Percentiles rank a stretch among this genome's conserved stretches.
These are phyloP conservation scores for Drosophila melanica DNA, from an alignment of 1,140 invertebrate genomes.

Conservation along the genomic window DNA sequence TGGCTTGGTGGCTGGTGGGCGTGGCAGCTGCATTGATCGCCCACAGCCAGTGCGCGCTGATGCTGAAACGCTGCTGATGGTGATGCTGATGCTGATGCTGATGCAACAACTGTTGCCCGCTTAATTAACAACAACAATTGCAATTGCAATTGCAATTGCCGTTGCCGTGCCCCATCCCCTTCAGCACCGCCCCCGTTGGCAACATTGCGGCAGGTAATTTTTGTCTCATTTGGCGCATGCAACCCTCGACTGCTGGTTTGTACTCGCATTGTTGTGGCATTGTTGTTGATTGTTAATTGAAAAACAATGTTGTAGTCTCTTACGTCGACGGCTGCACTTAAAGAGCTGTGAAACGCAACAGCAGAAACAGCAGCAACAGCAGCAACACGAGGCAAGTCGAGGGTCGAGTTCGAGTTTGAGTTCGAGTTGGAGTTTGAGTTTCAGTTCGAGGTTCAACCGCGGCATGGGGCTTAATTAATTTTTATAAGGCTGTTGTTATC, in stretches of 20 bases:
- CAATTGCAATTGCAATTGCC: constrained; percentile 57
- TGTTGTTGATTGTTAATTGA: constrained; percentile 82
- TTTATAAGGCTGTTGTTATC: constrained; percentile 71
- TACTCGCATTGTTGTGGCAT: constrained; percentile 56
- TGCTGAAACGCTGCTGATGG: background rate
- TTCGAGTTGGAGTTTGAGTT: background rate
- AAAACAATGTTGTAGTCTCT: constrained; percentile 76
- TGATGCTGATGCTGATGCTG: constrained; percentile 33
- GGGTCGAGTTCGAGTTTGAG: background rate
- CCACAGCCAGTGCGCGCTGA: background rate
- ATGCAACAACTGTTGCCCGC: constrained; percentile 57
- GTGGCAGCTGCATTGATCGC: constrained; percentile 38
- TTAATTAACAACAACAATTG: constrained; percentile 81
- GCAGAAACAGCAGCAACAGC: constrained; percentile 9
- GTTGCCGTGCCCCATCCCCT: background rate
- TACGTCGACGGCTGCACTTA: constrained; percentile 63
- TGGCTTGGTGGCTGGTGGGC: background rate
- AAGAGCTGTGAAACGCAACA: constrained; percentile 62
- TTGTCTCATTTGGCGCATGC: constrained; percentile 71
- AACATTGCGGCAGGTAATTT: constrained; percentile 65
- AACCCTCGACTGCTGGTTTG: constrained; percentile 59
- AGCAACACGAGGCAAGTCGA: background rate
- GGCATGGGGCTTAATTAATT: constrained; percentile 75
- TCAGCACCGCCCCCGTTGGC: background rate
- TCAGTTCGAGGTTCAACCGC: constrained; percentile 41